These are phyloP conservation scores for Meandrina meandrites DNA, from an alignment of 92 coral and sea anemone species.

Conservation along the genomic window DNA sequence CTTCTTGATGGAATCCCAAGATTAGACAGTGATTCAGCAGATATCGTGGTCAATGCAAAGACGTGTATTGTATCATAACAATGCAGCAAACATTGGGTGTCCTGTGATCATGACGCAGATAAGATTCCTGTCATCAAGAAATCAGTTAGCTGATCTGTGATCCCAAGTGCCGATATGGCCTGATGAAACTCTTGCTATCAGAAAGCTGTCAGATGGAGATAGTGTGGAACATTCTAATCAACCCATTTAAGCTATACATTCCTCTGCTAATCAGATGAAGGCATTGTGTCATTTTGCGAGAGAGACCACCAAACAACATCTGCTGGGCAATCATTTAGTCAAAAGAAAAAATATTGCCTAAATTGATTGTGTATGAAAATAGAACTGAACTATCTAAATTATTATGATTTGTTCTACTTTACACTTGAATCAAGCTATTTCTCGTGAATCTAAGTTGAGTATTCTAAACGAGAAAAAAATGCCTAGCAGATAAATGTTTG, in stretches of 20 bases:
- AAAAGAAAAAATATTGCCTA: background rate
- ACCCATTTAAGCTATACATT: background rate
- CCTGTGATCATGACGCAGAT: background rate
- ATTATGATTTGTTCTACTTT: background rate
- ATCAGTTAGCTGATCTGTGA: background rate
- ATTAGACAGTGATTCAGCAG: constrained; percentile 71
- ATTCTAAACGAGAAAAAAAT: background rate
- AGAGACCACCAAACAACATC: background rate
- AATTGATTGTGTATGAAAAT: background rate
- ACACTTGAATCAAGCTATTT: background rate
- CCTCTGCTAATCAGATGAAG: too few species aligned
- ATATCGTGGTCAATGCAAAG: constrained; percentile 41
- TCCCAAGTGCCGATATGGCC: background rate
- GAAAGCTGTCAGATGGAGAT: background rate
- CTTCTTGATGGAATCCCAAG: constrained; percentile 92
- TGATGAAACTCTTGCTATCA: background rate
- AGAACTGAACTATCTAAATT: background rate
- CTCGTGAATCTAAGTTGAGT: background rate
- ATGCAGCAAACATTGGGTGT: background rate
- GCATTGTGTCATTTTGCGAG: background rate
- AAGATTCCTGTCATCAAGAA: background rate
- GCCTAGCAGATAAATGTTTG: background rate
- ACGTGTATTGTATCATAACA: constrained; percentile 84
- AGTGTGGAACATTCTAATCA: background rate
- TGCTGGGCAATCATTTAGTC: background rate